These are phyloP conservation scores for Nemapogon koenigi DNA, from an alignment of 2,888 invertebrate genomes.

Conservation along the genomic window DNA sequence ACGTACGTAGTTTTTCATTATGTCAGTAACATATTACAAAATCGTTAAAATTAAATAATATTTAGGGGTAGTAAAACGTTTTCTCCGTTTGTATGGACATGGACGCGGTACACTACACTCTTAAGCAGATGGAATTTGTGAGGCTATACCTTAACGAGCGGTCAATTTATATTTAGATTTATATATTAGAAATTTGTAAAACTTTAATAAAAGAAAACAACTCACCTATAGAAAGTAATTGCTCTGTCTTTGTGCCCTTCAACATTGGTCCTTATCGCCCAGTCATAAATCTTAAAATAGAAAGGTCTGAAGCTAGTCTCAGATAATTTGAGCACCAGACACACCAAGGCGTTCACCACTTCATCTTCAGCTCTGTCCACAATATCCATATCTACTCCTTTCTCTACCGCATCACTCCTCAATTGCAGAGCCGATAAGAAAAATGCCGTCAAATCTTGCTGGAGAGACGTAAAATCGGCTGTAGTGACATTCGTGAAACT, in stretches of 20 bases:
- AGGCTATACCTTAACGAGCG: no score
- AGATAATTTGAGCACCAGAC: slow-evolving; percentile 84
- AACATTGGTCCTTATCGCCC: slow-evolving; percentile 75
- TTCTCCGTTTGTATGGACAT: no score
- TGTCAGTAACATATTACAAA: no score
- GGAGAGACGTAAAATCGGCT: slow-evolving; percentile 69
- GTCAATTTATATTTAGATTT: no score
- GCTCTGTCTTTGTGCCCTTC: slow-evolving; percentile 68
- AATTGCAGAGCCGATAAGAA: slow-evolving; percentile 77
- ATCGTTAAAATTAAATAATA: no score
- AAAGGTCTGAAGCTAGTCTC: slow-evolving; percentile 89
- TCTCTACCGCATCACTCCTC: slow-evolving; percentile 58
- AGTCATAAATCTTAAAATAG: slow-evolving; percentile 85
- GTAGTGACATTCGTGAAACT: slow-evolving; percentile 70
- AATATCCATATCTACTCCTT: slow-evolving; percentile 29
- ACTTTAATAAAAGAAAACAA: no score
- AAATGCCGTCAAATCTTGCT: slow-evolving; percentile 74
- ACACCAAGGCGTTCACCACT: slow-evolving; percentile 78
- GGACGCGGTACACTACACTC: no score
- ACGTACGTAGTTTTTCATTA: no score
- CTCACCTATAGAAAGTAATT: slow-evolving; percentile 82
- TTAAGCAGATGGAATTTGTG: no score
- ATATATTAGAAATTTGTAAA: no score
- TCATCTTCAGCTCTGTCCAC: slow-evolving; percentile 73
- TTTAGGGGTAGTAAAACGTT: no score